Conservation (phyloP, 2,797 vertebrate genomes). For the Gouania willdenowi region DNA sequence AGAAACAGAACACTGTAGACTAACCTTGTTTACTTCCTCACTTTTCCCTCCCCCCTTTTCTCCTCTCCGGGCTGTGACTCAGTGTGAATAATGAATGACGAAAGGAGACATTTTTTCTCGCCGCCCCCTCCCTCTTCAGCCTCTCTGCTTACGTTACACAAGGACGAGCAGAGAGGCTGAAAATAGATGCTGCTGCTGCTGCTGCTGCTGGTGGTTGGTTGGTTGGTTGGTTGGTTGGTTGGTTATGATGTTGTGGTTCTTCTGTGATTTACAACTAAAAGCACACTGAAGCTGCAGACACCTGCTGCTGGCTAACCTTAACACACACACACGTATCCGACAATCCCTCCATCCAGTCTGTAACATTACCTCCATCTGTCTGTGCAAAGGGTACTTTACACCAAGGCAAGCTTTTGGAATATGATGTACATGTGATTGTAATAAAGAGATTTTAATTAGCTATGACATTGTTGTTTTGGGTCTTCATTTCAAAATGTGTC, state of each 20-base stretch:
- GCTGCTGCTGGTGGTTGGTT: too few species aligned
- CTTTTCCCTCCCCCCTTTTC: conserved; percentile 12
- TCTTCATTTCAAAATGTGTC: too few species aligned
- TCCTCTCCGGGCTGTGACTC: conserved; percentile 49
- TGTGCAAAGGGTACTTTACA: conserved; percentile 55
- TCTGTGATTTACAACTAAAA: conserved; percentile 61
- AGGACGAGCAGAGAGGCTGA: conserved; percentile 53
- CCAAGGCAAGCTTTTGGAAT: conserved; percentile 59
- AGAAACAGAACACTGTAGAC: too few species aligned
- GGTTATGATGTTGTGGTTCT: conserved; percentile 50
- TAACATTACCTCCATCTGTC: conserved; percentile 45
- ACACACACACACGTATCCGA: conserved; percentile 53
- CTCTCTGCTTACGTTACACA: conserved; percentile 53
- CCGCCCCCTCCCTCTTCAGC: conserved; percentile 19
- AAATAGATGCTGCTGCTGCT: too few species aligned
- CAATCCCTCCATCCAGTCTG: conserved; percentile 41
- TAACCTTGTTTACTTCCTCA: conserved; percentile 18
- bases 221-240: too few species aligned
- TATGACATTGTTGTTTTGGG: conserved; percentile 30
- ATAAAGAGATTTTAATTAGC: conserved; percentile 81
- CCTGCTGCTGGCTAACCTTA: conserved; percentile 43
- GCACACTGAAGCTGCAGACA: conserved; percentile 58
- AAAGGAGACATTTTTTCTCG: conserved; percentile 36
- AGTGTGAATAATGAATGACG: conserved; percentile 67
- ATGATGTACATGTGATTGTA: conserved; percentile 78